These are phyloP conservation scores for Apodemia mormo DNA, from an alignment of 2,888 invertebrate species.

Conservation along the genomic window DNA sequence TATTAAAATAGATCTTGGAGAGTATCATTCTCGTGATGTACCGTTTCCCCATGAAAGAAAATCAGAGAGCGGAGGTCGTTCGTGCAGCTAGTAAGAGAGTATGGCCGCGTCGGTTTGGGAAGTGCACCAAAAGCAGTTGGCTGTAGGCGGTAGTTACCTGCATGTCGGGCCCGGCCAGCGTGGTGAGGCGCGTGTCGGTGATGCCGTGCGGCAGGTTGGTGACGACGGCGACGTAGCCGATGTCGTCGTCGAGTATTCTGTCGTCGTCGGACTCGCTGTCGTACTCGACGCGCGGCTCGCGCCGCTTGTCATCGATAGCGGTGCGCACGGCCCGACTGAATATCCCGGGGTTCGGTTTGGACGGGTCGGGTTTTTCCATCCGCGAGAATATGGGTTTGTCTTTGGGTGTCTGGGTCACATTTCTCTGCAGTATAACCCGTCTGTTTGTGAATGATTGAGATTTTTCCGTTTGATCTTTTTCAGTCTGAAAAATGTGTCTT, in stretches of 20 bases:
- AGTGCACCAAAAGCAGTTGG: slow-evolving; percentile 26
- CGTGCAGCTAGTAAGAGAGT: no score
- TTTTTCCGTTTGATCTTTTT: slow-evolving; percentile 45
- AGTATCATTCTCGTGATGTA: no score
- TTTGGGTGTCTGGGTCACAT: slow-evolving; percentile 40
- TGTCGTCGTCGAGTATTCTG: slow-evolving; percentile 43
- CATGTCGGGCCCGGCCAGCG: slow-evolving; percentile 65
- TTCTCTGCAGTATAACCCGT: slow-evolving; percentile 64
- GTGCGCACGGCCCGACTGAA: slow-evolving; percentile 68
- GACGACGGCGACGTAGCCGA: slow-evolving; percentile 51
- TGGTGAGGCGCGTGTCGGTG: slow-evolving; percentile 66
- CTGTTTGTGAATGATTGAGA: slow-evolving; percentile 52
- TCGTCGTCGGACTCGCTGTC: slow-evolving; percentile 56
- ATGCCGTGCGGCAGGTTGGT: slow-evolving; percentile 69
- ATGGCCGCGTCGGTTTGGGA: neutral
- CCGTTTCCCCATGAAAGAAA: no score
- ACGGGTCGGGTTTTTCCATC: slow-evolving; percentile 52
- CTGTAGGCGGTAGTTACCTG: slow-evolving; percentile 61
- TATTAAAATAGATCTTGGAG: no score
- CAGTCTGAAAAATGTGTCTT: slow-evolving; percentile 30
- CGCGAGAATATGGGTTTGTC: slow-evolving; percentile 58
- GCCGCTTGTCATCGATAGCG: slow-evolving; percentile 50
- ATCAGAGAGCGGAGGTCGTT: no score
- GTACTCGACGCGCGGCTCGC: slow-evolving; percentile 55
- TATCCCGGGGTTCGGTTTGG: slow-evolving; percentile 60